Conservation (phyloP, 2,797 vertebrate species). For the Ciconia nigra region DNA sequence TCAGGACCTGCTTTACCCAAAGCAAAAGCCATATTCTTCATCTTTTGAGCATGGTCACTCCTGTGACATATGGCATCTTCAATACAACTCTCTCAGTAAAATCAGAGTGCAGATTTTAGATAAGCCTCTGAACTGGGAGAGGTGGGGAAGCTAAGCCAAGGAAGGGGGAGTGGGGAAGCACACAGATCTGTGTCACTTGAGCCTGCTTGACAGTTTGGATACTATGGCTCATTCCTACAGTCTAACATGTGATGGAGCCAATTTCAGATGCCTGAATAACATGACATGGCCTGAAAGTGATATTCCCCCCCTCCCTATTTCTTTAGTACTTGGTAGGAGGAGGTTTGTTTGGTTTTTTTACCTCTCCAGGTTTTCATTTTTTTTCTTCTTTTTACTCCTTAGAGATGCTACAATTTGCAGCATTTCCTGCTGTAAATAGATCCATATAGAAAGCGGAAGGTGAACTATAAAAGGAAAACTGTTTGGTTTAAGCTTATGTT, state of each 20-base stretch:
- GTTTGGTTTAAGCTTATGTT: slow-evolving; percentile 1
- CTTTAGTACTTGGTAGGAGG: not conserved
- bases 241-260: not conserved
- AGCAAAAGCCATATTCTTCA: not conserved
- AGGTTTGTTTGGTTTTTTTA: not conserved
- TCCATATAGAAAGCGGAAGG: slow-evolving; percentile 33
- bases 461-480: slow-evolving; percentile 52
- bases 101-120: not conserved
- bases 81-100: not conserved
- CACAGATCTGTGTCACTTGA: not conserved
- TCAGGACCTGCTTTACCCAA: not conserved
- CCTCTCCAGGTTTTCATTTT: not conserved
- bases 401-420: not conserved
- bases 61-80: not conserved
- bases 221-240: not conserved
- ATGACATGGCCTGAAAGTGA: not conserved
- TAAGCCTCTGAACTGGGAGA: not conserved
- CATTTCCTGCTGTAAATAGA: slow-evolving; percentile 24
- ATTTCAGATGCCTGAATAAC: not conserved
- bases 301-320: not conserved
- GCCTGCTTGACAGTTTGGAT: not conserved
- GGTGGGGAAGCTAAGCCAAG: not conserved
- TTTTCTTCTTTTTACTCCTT: not conserved
- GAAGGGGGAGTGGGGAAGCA: not conserved
- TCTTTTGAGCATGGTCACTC: not conserved